Conservation (phyloP, 2,888 invertebrate genomes). For the Clitarchus hookeri region DNA sequence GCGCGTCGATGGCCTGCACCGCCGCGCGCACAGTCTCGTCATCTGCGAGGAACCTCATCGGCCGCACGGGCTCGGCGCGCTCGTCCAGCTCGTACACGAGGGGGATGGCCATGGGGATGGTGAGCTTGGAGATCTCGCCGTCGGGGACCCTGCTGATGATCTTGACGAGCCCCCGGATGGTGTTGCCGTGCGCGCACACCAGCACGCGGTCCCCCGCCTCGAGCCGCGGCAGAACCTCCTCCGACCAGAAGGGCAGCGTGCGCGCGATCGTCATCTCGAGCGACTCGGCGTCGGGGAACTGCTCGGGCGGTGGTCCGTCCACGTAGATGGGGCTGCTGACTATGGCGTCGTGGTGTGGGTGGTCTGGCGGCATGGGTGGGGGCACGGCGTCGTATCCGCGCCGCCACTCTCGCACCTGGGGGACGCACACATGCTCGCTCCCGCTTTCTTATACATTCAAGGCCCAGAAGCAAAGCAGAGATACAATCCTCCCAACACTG, state of each 20-base stretch:
- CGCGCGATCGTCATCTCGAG: constrained; percentile 52
- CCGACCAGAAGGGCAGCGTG: constrained; percentile 58
- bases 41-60: constrained; percentile 66
- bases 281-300: constrained; percentile 53
- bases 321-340: constrained; percentile 47
- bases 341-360: constrained; percentile 51
- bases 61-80: constrained; percentile 61
- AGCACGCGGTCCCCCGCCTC: constrained; percentile 51
- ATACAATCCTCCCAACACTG: too few relatives aligned
- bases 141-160: constrained; percentile 59
- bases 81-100: constrained; percentile 65
- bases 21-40: constrained; percentile 65
- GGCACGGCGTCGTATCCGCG: constrained; percentile 53
- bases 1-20: constrained; percentile 52
- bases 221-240: constrained; percentile 57
- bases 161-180: constrained; percentile 52
- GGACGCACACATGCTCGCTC: too few relatives aligned
- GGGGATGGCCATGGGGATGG: constrained; percentile 68
- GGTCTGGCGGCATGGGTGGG: constrained; percentile 51
- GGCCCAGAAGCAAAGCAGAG: too few relatives aligned
- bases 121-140: constrained; percentile 63
- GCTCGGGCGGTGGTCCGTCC: constrained; percentile 36
- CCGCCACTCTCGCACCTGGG: constrained; percentile 52
- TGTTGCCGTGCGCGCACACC: constrained; percentile 54
- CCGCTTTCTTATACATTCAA: too few relatives aligned